Base-by-base conservation (phyloP, 1,140 invertebrate genomes). In the Gonioctena quinquepunctata region DNA sequence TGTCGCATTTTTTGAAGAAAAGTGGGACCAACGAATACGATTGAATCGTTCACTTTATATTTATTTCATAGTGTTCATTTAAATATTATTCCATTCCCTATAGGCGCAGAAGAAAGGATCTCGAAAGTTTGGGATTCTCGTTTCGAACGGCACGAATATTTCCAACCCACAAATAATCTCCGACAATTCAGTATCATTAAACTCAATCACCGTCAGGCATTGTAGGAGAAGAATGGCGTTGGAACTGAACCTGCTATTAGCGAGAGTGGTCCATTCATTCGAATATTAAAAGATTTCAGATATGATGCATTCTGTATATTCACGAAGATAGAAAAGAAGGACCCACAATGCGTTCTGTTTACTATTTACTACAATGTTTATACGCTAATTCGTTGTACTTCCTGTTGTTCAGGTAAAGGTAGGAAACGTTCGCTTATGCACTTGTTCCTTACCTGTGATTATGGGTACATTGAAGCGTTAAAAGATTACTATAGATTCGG, bases 321-420 rank as follows among this genome's bases (percentile, higher is more conserved):
- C 33, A 42, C 2, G 33, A 42, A 42, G 33, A 42, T n/a, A 42
- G 33, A 42, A 42, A 11, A 42, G 33, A 42, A 42, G 16, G 33
- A 42, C 33, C 33, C 33, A n/a, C 33, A 42, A 42, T 3, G 13
- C 33, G 33, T 42, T 42, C 16, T 42, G 56, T 26, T 59, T 59
- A 59, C 56, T 22, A 59, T 59, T 59, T 59, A 59, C 56, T 59
- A 59, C 52, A 56, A 56, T 23, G 7, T 56, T 59, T 59, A 59
- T 26, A 59, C 21, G 56, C 25, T 59, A 59, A 59, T 59, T 25
- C 25, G 22, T 59, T 59, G 56, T 59, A 59, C 56, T 59, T 59
- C 56, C 56, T 59, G 56, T 59, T 59, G 11, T 42, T n/a, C 33
- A 42, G 33, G 33, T 42, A 42, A 42, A 42, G 33, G 16, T 42